Conservation (phyloP, 2,888 invertebrate genomes). For the Drosophila nigricruria region DNA sequence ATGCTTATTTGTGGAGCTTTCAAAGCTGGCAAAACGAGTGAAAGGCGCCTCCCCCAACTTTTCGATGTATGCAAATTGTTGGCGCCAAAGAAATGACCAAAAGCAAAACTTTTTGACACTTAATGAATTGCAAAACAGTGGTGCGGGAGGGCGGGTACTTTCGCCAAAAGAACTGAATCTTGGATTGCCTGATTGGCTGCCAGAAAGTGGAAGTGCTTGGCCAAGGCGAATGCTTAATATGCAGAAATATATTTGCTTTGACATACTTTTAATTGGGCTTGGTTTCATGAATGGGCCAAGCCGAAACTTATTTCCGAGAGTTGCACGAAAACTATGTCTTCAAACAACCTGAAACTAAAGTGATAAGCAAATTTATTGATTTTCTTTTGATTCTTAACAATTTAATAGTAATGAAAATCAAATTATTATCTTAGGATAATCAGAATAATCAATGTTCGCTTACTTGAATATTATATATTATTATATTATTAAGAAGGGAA, state of each 20-base stretch:
- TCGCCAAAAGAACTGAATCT: slow-evolving; percentile 16
- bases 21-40: slow-evolving; percentile 38
- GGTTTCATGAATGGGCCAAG: background rate
- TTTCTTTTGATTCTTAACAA: too few relatives aligned
- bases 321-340: background rate
- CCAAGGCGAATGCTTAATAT: slow-evolving; percentile 58
- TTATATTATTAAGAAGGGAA: too few relatives aligned
- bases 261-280: slow-evolving; percentile 73
- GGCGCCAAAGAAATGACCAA: slow-evolving; percentile 72
- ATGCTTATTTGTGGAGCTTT: slow-evolving; percentile 39
- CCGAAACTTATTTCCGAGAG: background rate
- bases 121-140: slow-evolving; percentile 65
- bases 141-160: background rate
- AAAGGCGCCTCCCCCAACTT: slow-evolving; percentile 24
- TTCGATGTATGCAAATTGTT: slow-evolving; percentile 71
- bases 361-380: too few relatives aligned
- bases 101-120: slow-evolving; percentile 78
- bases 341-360: background rate
- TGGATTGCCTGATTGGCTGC: slow-evolving; percentile 48
- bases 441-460: too few relatives aligned
- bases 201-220: slow-evolving; percentile 47
- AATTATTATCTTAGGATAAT: too few relatives aligned
- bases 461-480: too few relatives aligned
- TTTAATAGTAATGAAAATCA: too few relatives aligned
- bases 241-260: slow-evolving; percentile 74